Percentiles rank a stretch among this genome's conserved stretches.
These are phyloP conservation scores for Penaeus japonicus DNA, from an alignment of 1,140 invertebrate genomes.

Conservation along the genomic window DNA sequence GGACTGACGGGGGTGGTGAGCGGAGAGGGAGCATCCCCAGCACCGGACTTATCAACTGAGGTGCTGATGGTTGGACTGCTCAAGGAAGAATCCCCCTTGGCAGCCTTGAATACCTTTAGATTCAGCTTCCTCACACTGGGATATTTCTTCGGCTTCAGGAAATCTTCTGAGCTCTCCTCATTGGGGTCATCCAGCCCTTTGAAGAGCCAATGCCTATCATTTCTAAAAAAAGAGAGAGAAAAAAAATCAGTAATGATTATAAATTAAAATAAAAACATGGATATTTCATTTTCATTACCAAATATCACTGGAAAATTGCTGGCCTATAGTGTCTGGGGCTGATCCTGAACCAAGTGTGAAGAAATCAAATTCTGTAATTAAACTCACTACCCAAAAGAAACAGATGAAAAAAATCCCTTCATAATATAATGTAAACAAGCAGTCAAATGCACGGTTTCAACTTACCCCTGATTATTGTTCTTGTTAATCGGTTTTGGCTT, in stretches of 20 bases:
- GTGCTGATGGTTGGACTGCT: background rate
- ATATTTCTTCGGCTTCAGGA: conserved; percentile 66
- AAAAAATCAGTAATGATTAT: background rate
- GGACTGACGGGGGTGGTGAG: conserved; percentile 41
- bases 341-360: no score
- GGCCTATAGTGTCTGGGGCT: no score
- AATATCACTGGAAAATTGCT: no score
- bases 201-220: conserved; percentile 64
- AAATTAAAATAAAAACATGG: background rate
- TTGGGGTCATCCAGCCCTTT: conserved; percentile 69
- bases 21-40: conserved; percentile 26
- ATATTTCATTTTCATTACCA: no score
- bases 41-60: background rate
- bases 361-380: no score
- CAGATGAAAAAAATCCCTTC: no score
- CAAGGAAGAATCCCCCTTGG: conserved; percentile 11
- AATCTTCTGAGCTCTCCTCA: conserved; percentile 62
- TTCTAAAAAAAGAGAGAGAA: background rate
- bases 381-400: no score
- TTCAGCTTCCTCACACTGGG: conserved; percentile 69
- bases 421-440: background rate
- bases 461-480: conserved; percentile 34
- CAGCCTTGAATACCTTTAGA: conserved; percentile 62
- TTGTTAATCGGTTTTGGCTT: conserved; percentile 60
- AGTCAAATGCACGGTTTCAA: background rate